Evolutionary conservation across 2,113 vertebrate species (phyloP).

Genomic region (Ophiodon elongatus): DNA sequence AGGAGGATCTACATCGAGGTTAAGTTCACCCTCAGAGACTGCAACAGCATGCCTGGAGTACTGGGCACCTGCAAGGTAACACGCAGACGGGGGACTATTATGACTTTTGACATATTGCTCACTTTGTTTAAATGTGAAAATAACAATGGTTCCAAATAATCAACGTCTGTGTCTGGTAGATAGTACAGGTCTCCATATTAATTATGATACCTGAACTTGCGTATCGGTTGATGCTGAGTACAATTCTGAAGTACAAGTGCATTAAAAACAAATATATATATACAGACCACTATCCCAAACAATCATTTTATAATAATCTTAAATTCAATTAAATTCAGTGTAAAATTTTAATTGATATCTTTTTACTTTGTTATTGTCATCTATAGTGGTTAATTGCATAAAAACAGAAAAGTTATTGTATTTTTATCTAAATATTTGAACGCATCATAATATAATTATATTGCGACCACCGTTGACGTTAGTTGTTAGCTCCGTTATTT

Average conservation of each 20-base stretch:
- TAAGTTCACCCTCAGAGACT: constrained; percentile 96
- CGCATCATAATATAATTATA: no score
- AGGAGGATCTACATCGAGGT: constrained; percentile 94
- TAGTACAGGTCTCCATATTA: neutral
- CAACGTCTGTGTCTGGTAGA: neutral
- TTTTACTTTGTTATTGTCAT: neutral
- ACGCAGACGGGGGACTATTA: neutral
- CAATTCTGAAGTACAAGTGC: no score
- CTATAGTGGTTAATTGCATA: neutral
- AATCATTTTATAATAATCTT: no score
- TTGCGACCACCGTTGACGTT: no score
- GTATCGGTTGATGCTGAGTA: no score
- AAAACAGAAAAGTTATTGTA: neutral
- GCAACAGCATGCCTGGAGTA: constrained; percentile 97
- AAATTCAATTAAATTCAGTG: neutral
- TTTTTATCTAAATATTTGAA: neutral
- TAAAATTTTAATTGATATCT: neutral
- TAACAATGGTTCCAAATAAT: neutral
- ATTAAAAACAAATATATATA: no score
- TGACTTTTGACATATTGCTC: neutral
- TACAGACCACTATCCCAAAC: no score
- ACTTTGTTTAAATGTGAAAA: neutral
- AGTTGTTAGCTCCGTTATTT: neutral
- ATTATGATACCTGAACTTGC: no score
- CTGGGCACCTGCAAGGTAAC: constrained; percentile 94